Base-by-base conservation (phyloP, 2,888 invertebrate genomes). In the Sphaeridia pumilis region DNA sequence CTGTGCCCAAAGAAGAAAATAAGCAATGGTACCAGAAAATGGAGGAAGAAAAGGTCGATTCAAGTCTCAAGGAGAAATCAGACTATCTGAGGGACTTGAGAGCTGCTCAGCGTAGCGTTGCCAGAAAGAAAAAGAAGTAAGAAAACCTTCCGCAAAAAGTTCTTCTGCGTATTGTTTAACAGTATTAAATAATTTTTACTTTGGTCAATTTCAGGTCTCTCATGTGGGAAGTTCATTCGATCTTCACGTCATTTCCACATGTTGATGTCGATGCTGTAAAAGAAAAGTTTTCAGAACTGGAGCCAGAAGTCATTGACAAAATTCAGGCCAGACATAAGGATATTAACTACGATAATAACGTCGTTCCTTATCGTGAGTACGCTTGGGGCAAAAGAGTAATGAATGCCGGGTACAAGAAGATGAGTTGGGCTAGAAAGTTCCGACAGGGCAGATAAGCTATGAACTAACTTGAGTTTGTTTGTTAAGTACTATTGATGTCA, bases 201-300 rank as follows among this genome's bases (percentile, higher is more conserved):
- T 17, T 56, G 69, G n/a, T n/a, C n/a, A n/a, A n/a, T n/a, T n/a
- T n/a, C 0, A 59, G 28, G 14, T 67, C 62, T 34, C 64, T 67
- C 28, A 72, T 71, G 2, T 57, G 17, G 2, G 21, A 28, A 24
- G 17, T 52, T 31, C 21, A 36, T 17, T 24, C 34, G 17, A 25
- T 27, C 14, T 34, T 51, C 14, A 81, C 81, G 59, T 75, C 81
- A 38, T 88, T 84, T 70, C 88, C 88, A 1, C 75, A 88, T 67
- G 71, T 85, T 70, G 83, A 86, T 67, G 69, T 80, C 68, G 79
- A 82, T 54, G 73, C 79, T 49, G 67, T 90, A 22, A 78, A 81
- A 67, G 73, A 78, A 55, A 76, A 83, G 66, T 90, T 81, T 70
- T 88, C 90, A 3, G 71, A 79, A 67, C 82, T 87, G 4, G 77